A percentile compares a stretch with the other conserved stretches of the same genome.
Conservation (phyloP, 2,888 invertebrate genomes). For the Protodeltote pygarga region DNA sequence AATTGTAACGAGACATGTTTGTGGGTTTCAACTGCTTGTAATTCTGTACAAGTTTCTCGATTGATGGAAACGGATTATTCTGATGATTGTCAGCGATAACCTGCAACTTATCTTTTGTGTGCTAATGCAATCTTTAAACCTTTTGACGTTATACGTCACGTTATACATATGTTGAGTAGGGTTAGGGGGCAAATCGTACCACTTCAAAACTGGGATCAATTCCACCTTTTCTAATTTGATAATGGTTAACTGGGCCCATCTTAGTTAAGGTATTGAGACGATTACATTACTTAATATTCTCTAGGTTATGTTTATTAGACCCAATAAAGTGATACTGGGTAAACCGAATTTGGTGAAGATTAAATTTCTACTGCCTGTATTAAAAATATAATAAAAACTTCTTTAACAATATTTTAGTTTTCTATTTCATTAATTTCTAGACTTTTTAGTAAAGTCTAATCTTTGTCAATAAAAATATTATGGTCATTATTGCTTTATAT, state of each 20-base stretch:
- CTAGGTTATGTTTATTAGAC: too few relatives aligned
- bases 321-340: too few relatives aligned
- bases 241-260: too few relatives aligned
- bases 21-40: conserved; percentile 23
- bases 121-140: conserved; percentile 30
- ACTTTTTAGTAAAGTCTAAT: background rate
- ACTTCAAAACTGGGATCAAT: too few relatives aligned
- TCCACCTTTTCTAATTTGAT: too few relatives aligned
- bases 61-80: conserved; percentile 35
- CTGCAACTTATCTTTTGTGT: conserved; percentile 28
- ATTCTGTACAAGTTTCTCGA: conserved; percentile 34
- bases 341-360: conserved; percentile 10
- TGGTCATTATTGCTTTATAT: conserved; percentile 19
- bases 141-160: conserved; percentile 24
- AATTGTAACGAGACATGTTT: conserved; percentile 37
- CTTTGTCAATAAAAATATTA: conserved; percentile 6
- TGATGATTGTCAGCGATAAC: conserved; percentile 29
- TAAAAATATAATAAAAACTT: conserved; percentile 1
- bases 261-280: too few relatives aligned
- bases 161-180: too few relatives aligned
- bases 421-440: background rate
- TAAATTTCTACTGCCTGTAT: conserved; percentile 2
- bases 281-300: too few relatives aligned
- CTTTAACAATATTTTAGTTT: background rate
- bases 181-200: too few relatives aligned